Base-by-base conservation (phyloP, 2,113 vertebrate species). In the Vulpes vulpes region DNA sequence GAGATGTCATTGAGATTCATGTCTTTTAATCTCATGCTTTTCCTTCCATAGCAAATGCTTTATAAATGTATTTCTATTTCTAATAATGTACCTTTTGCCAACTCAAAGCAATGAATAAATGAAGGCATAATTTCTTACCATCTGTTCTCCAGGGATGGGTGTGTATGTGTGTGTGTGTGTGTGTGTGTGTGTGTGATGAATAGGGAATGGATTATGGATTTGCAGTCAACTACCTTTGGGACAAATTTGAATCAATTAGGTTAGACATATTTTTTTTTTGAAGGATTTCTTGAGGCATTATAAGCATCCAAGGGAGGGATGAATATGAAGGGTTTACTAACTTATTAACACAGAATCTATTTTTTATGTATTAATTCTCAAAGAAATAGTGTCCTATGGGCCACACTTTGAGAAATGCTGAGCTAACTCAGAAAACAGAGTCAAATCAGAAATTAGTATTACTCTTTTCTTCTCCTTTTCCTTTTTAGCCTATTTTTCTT, bases 361-460 rank as follows among this genome's bases (percentile, higher is more conserved):
- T 49, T 97, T 97, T 93, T 51, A 73, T 25, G 27, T 89, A 53
- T 80, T 73, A 30, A 16, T 82, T 93, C 14, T 87, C 27, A 95
- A 78, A 22, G 43, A 88, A 62, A 17, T 84, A 32, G 51, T 35
- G 2, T 86, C 81, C 11, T 60, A 14, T 73, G 59, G 23, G 81
- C 65, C 6, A 96, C 49, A 78, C 65, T 60, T 91, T 88, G 80
- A 96, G 71, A 93, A 93, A 82, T 10, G 3, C 2, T 74, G 27
- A 87, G 38, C 11, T 60, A 76, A 51, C 53, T 90, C 65, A 95
- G 49, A 60, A 88, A 91, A 59, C 3, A 86, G 25, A 80, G 32
- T 65, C 55, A 59, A 91, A 80, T 65, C 80, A 32, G 32, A 88
- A 88, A 87, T 73, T 65, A 3, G 8, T 59, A 14, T 9, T 87